A percentile compares a stretch with the other conserved stretches of the same genome.
These are phyloP conservation scores for Cactoblastis cactorum DNA, from an alignment of 2,888 invertebrate species.

Conservation along the genomic window DNA sequence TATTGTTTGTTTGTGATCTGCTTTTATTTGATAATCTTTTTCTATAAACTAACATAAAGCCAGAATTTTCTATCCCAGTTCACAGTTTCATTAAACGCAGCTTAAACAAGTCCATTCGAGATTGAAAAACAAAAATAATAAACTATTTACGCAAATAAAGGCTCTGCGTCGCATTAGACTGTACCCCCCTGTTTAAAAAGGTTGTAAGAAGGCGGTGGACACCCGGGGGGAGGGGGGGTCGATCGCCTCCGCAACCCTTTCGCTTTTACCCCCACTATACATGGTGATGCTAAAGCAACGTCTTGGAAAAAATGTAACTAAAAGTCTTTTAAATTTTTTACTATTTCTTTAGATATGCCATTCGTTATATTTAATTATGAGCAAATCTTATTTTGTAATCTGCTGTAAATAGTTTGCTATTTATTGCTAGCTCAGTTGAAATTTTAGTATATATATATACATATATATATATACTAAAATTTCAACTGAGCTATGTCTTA, in stretches of 20 bases:
- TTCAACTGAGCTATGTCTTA: too few relatives aligned
- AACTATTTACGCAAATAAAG: slow-evolving; percentile 32
- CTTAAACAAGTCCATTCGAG: slow-evolving; percentile 4
- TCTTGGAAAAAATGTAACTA: slow-evolving; percentile 1
- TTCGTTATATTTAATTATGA: too few relatives aligned
- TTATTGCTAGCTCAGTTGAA: too few relatives aligned
- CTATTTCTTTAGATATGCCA: neutral
- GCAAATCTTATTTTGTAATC: too few relatives aligned
- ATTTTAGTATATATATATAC: too few relatives aligned
- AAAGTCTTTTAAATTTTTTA: neutral
- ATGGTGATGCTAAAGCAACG: slow-evolving; percentile 53
- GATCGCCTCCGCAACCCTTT: slow-evolving; percentile 78
- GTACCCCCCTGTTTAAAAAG: slow-evolving; percentile 73
- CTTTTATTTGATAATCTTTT: too few relatives aligned
- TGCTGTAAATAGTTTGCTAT: too few relatives aligned
- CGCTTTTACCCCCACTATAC: slow-evolving; percentile 73
- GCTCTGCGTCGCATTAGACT: slow-evolving; percentile 65
- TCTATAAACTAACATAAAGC: neutral
- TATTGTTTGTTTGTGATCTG: too few relatives aligned
- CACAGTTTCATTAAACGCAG: neutral
- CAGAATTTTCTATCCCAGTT: neutral
- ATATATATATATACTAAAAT: too few relatives aligned
- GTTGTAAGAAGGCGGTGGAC: slow-evolving; percentile 78
- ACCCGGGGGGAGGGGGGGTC: slow-evolving; percentile 54
- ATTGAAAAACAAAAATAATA: slow-evolving; percentile 30